Base-by-base conservation (phyloP, 2,113 vertebrate species). In the Triplophysa tibetana region DNA sequence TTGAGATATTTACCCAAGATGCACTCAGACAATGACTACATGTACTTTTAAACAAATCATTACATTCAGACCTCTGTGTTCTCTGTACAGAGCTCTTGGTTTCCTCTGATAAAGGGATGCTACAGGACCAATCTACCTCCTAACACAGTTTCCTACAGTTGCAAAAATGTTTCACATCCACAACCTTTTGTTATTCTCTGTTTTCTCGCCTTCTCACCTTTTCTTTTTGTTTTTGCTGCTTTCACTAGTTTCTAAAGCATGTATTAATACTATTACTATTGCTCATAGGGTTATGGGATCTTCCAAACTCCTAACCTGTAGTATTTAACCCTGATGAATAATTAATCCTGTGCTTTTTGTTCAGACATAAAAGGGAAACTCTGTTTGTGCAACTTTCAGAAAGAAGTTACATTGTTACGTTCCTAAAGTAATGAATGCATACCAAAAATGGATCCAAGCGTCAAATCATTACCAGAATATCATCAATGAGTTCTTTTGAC, bases 181-280 rank as follows among this genome's bases (percentile, higher is more conserved):
- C n/a, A 58, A 72, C 29, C 52, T 58, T 38, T 3, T 29, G 33
- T 33, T 33, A 6, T 33, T 45, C 52, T 58, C 50, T 24, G 33
- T 61, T 61, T 74, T 60, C n/a, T 60, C 13, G 17, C 70, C 26
- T 3, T 61, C 33, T 61, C 56, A 74, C 3, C 33, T 74, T 21
- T 56, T 11, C 19, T 45, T 16, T 52, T 58, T 43, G 21, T 61
- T 5, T 33, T 58, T 43, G 21, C 70, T 74, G 19, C 60, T 74
- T 26, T 74, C 43, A 43, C 58, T 23, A 45, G n/a, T 61, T 74
- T 56, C 4, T 14, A 24, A 61, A 61, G 70, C 21, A 43, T n/a
- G 19, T 66, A 13, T 19, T 38, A 4, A 0, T 29, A 29, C 13
- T 61, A 1, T 50, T 69, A 50, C 48, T 69, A 50, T 24, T 61